These are phyloP conservation scores for Anas platyrhynchos DNA, from an alignment of 2,113 vertebrate species.

Conservation along the genomic window DNA sequence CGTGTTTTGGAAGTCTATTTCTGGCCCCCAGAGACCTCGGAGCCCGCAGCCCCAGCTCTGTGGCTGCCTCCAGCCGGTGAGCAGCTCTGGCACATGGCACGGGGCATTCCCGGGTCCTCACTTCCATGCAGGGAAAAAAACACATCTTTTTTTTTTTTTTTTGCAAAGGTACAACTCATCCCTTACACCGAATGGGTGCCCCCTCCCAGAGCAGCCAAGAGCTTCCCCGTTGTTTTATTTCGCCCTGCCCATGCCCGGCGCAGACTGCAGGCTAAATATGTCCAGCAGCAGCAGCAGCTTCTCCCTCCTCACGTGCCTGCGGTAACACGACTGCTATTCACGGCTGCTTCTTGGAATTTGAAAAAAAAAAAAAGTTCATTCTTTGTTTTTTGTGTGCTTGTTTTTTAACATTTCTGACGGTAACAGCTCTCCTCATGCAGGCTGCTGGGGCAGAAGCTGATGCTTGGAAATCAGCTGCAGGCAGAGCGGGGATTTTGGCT, in stretches of 20 bases:
- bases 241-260: background rate
- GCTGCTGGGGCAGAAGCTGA: background rate
- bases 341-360: background rate
- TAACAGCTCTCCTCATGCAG: background rate
- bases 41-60: background rate
- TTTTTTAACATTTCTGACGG: background rate
- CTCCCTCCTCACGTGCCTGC: background rate
- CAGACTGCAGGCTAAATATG: background rate
- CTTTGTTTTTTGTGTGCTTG: background rate
- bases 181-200: background rate
- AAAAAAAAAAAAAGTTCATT: no score
- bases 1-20: slow-evolving; percentile 32
- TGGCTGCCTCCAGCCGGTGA: background rate
- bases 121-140: accelerated
- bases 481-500: no score
- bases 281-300: background rate
- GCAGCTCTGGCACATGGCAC: background rate
- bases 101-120: background rate
- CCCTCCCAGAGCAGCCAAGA: background rate
- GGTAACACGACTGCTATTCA: background rate
- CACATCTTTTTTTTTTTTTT: no score
- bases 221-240: background rate
- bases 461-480: background rate
- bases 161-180: background rate
- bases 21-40: background rate